These are phyloP conservation scores for Brachystomella parvula DNA, from an alignment of 1,140 invertebrate species.

Conservation along the genomic window DNA sequence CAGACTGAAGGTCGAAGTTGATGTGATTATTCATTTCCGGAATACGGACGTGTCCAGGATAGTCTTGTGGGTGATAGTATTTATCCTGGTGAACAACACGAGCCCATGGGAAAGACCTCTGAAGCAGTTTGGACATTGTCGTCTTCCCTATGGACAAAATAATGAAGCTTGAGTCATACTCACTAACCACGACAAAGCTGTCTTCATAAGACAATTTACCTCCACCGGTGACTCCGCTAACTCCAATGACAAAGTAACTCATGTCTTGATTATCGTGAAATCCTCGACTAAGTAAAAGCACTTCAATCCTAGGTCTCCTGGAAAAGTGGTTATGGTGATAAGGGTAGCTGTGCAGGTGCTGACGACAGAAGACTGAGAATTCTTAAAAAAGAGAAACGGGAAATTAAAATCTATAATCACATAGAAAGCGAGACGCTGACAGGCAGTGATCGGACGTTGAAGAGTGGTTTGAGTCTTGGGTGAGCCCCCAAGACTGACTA, in stretches of 20 bases:
- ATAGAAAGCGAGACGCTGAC: background rate
- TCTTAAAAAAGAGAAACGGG: background rate
- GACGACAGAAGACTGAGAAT: background rate
- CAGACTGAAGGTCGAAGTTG: conserved; percentile 21
- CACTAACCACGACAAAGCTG: background rate
- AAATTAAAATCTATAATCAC: background rate
- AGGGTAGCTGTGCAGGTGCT: background rate
- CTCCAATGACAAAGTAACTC: conserved; percentile 34
- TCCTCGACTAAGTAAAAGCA: background rate
- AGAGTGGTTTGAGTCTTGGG: background rate
- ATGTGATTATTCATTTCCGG: conserved; percentile 31
- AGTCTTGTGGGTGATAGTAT: conserved; percentile 28
- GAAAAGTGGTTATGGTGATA: background rate
- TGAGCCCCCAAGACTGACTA: background rate
- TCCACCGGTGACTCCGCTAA: conserved; percentile 27
- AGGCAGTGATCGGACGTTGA: background rate
- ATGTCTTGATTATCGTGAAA: conserved; percentile 6
- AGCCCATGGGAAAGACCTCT: conserved; percentile 29
- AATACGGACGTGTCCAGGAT: conserved; percentile 19
- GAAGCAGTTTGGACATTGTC: conserved; percentile 29
- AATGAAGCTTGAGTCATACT: background rate
- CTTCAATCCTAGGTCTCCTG: background rate
- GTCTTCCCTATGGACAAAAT: conserved; percentile 24
- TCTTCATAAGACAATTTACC: background rate
- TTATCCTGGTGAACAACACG: conserved; percentile 30